Percentiles rank a stretch among this genome's conserved stretches.
phyloP scores from a whole-genome alignment of 2,888 invertebrate species.

The Tetragnatha montana region DNA sequence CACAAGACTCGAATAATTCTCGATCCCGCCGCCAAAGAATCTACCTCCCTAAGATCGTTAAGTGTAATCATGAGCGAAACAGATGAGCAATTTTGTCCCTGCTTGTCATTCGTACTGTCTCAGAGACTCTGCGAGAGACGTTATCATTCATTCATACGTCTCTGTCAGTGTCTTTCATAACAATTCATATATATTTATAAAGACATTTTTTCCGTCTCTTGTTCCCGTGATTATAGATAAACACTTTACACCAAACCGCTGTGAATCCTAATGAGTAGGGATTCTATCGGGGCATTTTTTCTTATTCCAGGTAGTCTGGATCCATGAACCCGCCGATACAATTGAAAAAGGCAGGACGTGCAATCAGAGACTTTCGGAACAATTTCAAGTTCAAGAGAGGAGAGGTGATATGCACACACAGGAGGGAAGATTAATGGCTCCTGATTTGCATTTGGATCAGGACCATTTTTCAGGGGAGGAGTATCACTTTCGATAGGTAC shows the following conservation, averaged over 20 bases:
- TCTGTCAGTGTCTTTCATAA: conserved; percentile 46
- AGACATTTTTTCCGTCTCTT: conserved; percentile 54
- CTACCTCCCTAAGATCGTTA: conserved; percentile 61
- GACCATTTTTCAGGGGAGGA: too few species aligned
- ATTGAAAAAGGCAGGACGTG: conserved; percentile 8
- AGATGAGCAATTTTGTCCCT: conserved; percentile 60
- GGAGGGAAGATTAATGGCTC: background rate
- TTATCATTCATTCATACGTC: conserved; percentile 60
- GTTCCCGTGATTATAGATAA: conserved; percentile 58
- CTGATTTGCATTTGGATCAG: background rate
- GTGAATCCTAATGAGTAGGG: conserved; percentile 54
- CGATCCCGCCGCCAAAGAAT: conserved; percentile 30
- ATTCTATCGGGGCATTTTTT: conserved; percentile 10
- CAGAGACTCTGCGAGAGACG: conserved; percentile 11
- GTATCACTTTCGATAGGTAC: too few species aligned
- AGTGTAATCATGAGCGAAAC: conserved; percentile 64
- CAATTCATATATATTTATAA: conserved; percentile 64
- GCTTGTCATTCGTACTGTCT: conserved; percentile 55
- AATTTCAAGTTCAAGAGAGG: background rate
- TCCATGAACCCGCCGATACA: conserved; percentile 8
- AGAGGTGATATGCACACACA: background rate
- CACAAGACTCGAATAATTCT: conserved; percentile 42
- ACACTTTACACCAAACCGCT: conserved; percentile 59
- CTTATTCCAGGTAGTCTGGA: background rate
- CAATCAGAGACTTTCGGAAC: background rate